Conservation (phyloP, 2,797 vertebrate genomes). For the Mionectes olivaceus region DNA sequence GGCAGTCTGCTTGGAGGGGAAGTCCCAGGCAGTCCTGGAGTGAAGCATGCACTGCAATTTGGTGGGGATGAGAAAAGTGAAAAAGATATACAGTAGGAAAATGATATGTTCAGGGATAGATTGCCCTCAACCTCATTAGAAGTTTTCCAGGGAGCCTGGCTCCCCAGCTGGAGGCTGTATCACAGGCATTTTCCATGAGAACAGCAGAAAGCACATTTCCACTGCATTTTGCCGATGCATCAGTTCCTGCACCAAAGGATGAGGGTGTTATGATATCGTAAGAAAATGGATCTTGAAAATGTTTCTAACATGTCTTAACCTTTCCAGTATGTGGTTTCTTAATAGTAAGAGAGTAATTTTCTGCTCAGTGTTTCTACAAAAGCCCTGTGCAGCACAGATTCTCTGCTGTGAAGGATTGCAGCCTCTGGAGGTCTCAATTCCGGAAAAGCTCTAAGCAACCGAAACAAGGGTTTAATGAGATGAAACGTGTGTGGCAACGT, state of each 20-base stretch:
- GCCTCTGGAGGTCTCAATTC: neutral
- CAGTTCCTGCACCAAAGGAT: neutral
- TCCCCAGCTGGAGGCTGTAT: neutral
- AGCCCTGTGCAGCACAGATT: neutral
- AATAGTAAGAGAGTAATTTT: neutral
- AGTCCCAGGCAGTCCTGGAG: neutral
- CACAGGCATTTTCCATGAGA: neutral
- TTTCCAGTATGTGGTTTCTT: neutral
- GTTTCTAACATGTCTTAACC: neutral
- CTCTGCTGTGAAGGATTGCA: neutral
- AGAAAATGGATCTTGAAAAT: neutral
- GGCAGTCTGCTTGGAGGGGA: neutral
- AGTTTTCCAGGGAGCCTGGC: neutral
- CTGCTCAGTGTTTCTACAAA: neutral
- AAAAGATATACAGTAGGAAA: neutral
- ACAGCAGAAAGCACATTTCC: neutral
- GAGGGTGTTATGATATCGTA: neutral
- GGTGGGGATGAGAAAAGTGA: neutral
- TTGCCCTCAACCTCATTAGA: neutral
- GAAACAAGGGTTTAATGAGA: neutral
- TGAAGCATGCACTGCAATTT: accelerated
- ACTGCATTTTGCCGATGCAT: neutral
- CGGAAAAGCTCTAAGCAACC: neutral
- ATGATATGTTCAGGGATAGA: neutral
- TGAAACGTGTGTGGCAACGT: neutral